Base-by-base conservation (phyloP, 2,888 invertebrate genomes). In the Odontothrips loti region DNA sequence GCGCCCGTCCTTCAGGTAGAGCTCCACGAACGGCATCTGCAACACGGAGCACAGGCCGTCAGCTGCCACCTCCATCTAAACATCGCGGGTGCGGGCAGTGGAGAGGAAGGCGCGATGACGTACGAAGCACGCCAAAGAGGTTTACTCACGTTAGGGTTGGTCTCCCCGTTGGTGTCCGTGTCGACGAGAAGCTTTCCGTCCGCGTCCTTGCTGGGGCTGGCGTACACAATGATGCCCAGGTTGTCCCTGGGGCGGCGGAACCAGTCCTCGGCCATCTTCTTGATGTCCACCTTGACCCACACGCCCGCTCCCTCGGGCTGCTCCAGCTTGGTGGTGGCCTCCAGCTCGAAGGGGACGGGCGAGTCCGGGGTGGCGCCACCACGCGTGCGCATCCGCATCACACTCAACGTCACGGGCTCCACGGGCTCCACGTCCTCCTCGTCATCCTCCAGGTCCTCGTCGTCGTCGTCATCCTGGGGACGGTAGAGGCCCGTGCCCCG, bases 231-330 rank as follows among this genome's bases (percentile, higher is more conserved):
- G 85, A 96, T 91, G 75, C 95, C 95, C 85, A 93, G 90, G 86
- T 93, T 94, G 85, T 93, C 92, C 82, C 92, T 89, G 4, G 93
- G 93, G 86, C 92, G 90, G 84, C 92, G 92, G 87, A 94, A 92
- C 93, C 95, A 95, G 84, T 93, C 93, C 80, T 91, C 90, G 58
- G 95, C 92, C 88, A 95, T 91, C 79, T 91, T 91, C 79, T 93
- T 92, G 11, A 95, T 89, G 85, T 95, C 94, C 80, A 95, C 88
- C 84, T 91, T 91, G 83, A 95, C 88, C 95, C 95, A 95, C 80
- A 90, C 90, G 8, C 93, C 93, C 6, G 88, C 89, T 11, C 89
- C 88, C 86, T 90, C 86, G n/a, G 89, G 89, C 82, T 90, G 87
- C 63, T 87, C 87, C 83, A 90, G 87, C 84, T 89, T 75, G 27